Evolutionary conservation across 2,888 invertebrate genomes (phyloP), one percentile per base, ranked within the genome.

Genomic region (Drosophila glabriapex): DNA sequence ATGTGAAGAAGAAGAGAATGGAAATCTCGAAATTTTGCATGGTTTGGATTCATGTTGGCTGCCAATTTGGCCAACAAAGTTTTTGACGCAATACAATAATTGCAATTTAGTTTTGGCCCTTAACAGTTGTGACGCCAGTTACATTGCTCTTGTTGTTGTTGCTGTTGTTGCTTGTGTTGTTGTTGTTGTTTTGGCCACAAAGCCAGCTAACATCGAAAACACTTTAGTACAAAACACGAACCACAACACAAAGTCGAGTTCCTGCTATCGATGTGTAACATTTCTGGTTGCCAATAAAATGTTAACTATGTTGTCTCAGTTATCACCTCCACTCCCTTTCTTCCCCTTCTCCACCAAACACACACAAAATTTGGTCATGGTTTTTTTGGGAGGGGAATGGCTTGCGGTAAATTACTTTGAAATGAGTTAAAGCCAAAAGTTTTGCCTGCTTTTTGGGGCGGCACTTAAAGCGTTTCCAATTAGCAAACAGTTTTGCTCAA

Each of bases 201-300:
- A 71, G 73, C 83, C 88, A 68, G 71, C 68, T 68, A 87, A 87
- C 87, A 85, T 76, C 82, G 63, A 76, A 89, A 84, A 78, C 87
- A 84, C 89, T 89, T 84, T 84, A 76, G 83, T 55, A 56, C 58
- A 55, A 39, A 28, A 55, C 35, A 37, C 46, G 55, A 37, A 19
- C 37, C 12, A 39, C 37, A 56, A 58, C 67, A 67, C 31, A 65
- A 74, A 74, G 53, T 49, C 35, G 28, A 63, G 33, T 60, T 43
- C 50, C 69, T 49, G 46, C 60, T 64, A 80, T 88, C 81, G 81
- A 88, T 85, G 85, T 85, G 90, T 78, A 70, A 85, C 81, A 90
- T 85, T 90, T 85, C 76, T 90, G 85, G 85, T 90, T 89, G 75
- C 84, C 86, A 90, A 90, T 85, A 90, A 86, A 85, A 90, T 85